Evolutionary conservation across 2,113 vertebrate species (phyloP), one percentile per base, ranked within the genome.

Genomic region (Candoia aspera): DNA sequence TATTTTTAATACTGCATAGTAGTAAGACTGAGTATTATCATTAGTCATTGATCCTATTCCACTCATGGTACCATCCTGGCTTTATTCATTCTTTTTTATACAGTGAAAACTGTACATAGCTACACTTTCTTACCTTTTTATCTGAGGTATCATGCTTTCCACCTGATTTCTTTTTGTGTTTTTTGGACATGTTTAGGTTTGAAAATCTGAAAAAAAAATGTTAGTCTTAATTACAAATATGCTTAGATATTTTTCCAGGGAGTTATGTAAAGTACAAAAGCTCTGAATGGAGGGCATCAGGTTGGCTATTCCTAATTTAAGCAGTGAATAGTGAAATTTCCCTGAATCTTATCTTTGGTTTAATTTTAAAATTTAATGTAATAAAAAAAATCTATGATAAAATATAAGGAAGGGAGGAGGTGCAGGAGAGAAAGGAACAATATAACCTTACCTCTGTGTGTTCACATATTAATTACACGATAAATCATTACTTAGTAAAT

Each of bases 151-250:
- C 90, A 87, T 96, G 95, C 29, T 95, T 95, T 53, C 26, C 91
- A 17, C 55, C 33, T 10, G 90, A 19, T 60, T 94, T 96, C 90
- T 94, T 97, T 89, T 42, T 26, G 89, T 96, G 96, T 91, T 92
- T 96, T 93, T 94, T 96, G 58, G 95, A 94, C 97, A 97, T 97
- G 42, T 42, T 89, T 24, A 89, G 10, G 19, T 33, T 93, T 96
- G 94, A 92, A 86, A 94, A 91, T 57, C 95, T 96, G 59, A 0
- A 1, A 94, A 2, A 49, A 73, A 90, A 73, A 21, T 42, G 8
- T 0, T 91, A 83, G 79, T 55, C 0, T 87, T 60, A 54, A 17
- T 53, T 60, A 55, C 86, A 59, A 24, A 89, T 83, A 83, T 53
- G 91, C 26, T 85, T 89, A 84, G 19, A 86, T 6, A 21, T 73